Evolutionary conservation across 2,888 invertebrate species (phyloP).

Genomic region (Allacma fusca): DNA sequence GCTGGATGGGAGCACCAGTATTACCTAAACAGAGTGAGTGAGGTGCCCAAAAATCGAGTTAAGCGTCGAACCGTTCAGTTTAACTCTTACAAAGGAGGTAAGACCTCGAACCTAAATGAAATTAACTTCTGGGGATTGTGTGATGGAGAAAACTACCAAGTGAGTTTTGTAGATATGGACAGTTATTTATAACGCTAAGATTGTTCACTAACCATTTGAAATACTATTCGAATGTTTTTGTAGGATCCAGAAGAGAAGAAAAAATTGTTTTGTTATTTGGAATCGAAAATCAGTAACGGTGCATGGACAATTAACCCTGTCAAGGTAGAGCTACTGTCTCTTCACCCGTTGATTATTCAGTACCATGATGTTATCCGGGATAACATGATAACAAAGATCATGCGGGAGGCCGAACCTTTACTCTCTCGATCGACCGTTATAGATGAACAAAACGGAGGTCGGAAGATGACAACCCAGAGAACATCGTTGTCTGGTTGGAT

Average conservation of each 20-base stretch:
- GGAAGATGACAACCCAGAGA: conserved; percentile 17
- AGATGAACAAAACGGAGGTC: conserved; percentile 17
- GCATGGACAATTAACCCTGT: background rate
- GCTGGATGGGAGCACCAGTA: conserved; percentile 38
- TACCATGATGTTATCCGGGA: conserved; percentile 7
- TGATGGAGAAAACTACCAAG: conserved; percentile 43
- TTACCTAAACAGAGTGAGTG: conserved; percentile 25
- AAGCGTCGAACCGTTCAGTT: conserved; percentile 40
- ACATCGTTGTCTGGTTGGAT: conserved; percentile 42
- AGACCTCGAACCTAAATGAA: conserved; percentile 35
- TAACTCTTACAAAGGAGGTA: conserved; percentile 38
- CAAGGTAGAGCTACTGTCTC: background rate
- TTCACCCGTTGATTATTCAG: conserved; percentile 4
- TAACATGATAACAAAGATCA: conserved; percentile 1
- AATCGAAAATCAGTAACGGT: conserved; percentile 19
- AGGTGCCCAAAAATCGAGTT: conserved; percentile 26
- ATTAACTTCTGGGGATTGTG: conserved; percentile 46
- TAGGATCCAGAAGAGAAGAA: conserved; percentile 19
- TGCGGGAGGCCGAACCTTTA: background rate
- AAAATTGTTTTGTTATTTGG: conserved; percentile 11
- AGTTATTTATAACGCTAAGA: too few species aligned
- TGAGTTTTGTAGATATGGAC: conserved; percentile 14
- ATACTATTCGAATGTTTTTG: background rate
- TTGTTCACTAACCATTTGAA: too few species aligned
- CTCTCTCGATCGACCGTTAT: conserved; percentile 35